Evolutionary conservation across 2,888 invertebrate species (phyloP).

Genomic region (Latrodectus hesperus): DNA sequence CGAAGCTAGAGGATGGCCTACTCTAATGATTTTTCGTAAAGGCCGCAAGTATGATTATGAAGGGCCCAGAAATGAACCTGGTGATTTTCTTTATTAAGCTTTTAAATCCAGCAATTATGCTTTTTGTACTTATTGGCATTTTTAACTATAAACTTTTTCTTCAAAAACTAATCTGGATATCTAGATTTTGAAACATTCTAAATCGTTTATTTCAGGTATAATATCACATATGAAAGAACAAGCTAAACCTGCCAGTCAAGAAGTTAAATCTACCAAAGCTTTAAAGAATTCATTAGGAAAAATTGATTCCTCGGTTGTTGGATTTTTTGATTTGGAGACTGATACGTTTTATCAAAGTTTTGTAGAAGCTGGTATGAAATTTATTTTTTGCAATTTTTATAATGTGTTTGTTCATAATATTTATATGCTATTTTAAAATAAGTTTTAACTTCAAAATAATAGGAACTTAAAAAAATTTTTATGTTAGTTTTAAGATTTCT

Average conservation of each 20-base stretch:
- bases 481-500: too few species aligned
- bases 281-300: constrained; percentile 75
- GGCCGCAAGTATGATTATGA: constrained; percentile 77
- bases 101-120: not conserved
- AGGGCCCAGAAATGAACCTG: constrained; percentile 76
- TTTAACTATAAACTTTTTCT: not conserved
- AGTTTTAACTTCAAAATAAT: too few species aligned
- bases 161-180: not conserved
- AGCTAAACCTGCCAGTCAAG: constrained; percentile 75
- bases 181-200: not conserved
- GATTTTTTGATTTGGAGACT: constrained; percentile 77
- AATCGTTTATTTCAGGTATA: constrained; percentile 75
- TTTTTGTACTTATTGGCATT: not conserved
- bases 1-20: constrained; percentile 78
- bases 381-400: not conserved
- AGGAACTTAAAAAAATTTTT: too few species aligned
- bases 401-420: too few species aligned
- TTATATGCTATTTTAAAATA: too few species aligned
- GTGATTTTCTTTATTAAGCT: constrained; percentile 47
- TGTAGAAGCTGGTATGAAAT: constrained; percentile 75
- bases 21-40: constrained; percentile 74
- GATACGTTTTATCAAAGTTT: constrained; percentile 75
- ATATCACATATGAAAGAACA: constrained; percentile 78
- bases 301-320: constrained; percentile 77
- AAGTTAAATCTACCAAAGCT: constrained; percentile 73